Base-by-base conservation (phyloP, 2,888 invertebrate species). In the Eulithis testata region DNA sequence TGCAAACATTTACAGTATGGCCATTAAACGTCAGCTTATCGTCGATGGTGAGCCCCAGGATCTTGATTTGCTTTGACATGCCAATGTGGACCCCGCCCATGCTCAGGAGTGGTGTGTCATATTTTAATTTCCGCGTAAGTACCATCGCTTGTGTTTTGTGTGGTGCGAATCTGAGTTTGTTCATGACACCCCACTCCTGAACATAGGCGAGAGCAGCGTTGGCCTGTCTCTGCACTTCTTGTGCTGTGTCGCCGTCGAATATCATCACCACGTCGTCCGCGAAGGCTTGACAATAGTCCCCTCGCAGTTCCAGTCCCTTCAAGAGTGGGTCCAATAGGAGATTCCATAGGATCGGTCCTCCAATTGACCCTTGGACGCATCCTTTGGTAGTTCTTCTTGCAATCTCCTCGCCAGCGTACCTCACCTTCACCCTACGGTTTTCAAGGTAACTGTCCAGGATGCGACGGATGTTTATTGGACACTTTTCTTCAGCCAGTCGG, bases 181-280 rank as follows among this genome's bases (percentile, higher is more conserved):
- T 69, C 27, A 0, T 9, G 47, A 65, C 14, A 2, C 65, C 53
- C 56, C 21, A 40, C 40, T 40, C 8, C 8, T 40, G 62, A 47
- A 71, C 69, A 65, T 60, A 12, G 1, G 12, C 66, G 14, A 74
- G 71, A 4, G 67, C 65, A 21, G 60, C 67, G 60, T 72, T 73
- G 4, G 72, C 69, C 0, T 12, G 40, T 31, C 9, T 6, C 12
- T 68, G 31, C 0, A 74, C 31, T 2, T 63, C 68, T 0, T 12
- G 7, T 2, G 62, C 69, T 0, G 69, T 66, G 4, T 65, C 43
- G 0, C 68, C 69, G 4, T 65, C 61, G 8, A 72, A 50, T 0
- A 68, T 45, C 7, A 72, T 21, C 0, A 69, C 57, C 0, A 66
- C 31, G 11, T 56, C 55, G 12, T 68, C 68, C 5, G 69, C 69